These are phyloP conservation scores for Gymnocypris eckloni DNA, from an alignment of 2,797 vertebrate genomes.

Conservation along the genomic window DNA sequence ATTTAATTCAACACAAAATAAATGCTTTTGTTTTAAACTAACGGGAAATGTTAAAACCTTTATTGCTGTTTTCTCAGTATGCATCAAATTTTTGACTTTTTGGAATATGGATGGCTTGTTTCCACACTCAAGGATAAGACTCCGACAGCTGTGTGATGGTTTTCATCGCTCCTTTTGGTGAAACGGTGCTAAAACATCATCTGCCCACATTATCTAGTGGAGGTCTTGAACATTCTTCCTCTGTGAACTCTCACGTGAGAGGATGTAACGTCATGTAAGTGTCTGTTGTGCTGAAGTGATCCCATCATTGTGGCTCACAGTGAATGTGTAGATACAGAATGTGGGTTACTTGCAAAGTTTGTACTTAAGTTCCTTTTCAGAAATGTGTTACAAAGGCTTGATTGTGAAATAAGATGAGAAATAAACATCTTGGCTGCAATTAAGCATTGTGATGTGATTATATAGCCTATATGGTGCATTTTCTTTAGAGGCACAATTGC, in stretches of 20 bases:
- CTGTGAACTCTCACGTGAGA: constrained; percentile 15
- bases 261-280: constrained; percentile 9
- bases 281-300: constrained; percentile 14
- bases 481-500: not conserved
- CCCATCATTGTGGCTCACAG: constrained; percentile 23
- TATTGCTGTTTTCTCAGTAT: not conserved
- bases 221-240: constrained; percentile 20
- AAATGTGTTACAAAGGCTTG: constrained; percentile 45
- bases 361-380: constrained; percentile 48
- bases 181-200: constrained; percentile 55
- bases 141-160: constrained; percentile 8
- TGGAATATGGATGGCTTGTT: constrained; percentile 19
- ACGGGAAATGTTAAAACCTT: not conserved
- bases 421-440: constrained; percentile 50
- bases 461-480: not conserved
- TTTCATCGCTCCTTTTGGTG: constrained; percentile 20
- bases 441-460: not conserved
- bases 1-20: constrained; percentile 14
- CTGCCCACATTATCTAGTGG: not conserved
- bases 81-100: not conserved
- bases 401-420: constrained; percentile 51
- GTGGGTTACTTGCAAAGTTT: constrained; percentile 43
- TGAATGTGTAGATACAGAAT: constrained; percentile 23
- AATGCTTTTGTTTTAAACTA: not conserved
- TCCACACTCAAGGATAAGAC: not conserved